These are phyloP conservation scores for Coregonus suidteri DNA, from an alignment of 2,797 vertebrate genomes.

Conservation along the genomic window DNA sequence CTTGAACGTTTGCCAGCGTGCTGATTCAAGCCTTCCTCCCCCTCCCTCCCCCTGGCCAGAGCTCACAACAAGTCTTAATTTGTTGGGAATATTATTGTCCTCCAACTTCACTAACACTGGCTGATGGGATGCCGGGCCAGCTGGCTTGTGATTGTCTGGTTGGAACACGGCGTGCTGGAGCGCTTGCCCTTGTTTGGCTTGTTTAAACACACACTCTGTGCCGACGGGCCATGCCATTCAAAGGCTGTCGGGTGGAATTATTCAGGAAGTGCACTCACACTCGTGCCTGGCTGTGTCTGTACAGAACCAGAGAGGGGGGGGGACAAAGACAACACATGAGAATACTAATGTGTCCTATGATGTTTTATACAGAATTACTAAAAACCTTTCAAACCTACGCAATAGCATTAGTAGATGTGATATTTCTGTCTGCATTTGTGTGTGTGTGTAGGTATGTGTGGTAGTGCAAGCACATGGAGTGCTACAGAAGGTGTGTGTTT, in stretches of 20 bases:
- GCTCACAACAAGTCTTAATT: constrained; percentile 75
- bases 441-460: not conserved
- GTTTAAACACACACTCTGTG: constrained; percentile 73
- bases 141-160: constrained; percentile 73
- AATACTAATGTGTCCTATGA: no score
- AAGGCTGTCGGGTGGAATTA: constrained; percentile 83
- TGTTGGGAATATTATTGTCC: constrained; percentile 77
- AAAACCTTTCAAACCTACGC: no score
- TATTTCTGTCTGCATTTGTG: not conserved
- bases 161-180: constrained; percentile 58
- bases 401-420: no score
- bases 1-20: constrained; percentile 72
- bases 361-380: no score
- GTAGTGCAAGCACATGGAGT: no score
- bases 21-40: constrained; percentile 41
- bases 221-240: constrained; percentile 63
- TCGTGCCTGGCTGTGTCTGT: constrained; percentile 29
- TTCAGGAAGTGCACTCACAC: constrained; percentile 72
- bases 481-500: not conserved
- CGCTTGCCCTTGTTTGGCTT: constrained; percentile 74
- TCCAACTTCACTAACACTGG: constrained; percentile 56
- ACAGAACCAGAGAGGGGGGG: constrained; percentile 14
- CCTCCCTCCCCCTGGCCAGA: constrained; percentile 20
- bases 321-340: constrained; percentile 15
- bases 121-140: constrained; percentile 68